phyloP scores from a whole-genome alignment of 1,140 invertebrate genomes.

The Cherax quadricarinatus region DNA sequence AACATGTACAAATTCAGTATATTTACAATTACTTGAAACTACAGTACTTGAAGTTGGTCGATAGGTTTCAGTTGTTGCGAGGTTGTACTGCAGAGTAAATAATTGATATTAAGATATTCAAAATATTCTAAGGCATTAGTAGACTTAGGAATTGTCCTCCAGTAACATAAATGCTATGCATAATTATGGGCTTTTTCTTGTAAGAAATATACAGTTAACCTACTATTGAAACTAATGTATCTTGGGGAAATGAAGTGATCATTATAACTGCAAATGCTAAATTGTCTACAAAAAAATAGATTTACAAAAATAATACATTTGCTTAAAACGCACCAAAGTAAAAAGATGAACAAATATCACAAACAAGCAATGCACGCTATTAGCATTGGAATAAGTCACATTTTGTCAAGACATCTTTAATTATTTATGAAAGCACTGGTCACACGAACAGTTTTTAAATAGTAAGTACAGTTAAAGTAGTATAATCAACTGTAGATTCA shows the following conservation, averaged over 20 bases:
- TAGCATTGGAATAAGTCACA: slow-evolving; percentile 12
- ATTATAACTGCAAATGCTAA: background rate
- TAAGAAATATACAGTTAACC: no score
- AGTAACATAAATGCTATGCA: background rate
- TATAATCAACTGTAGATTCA: slow-evolving; percentile 6
- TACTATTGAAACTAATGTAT: no score
- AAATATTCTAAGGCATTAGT: slow-evolving; percentile 13
- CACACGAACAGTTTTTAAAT: background rate
- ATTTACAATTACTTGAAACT: slow-evolving; percentile 6
- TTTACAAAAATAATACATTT: slow-evolving; percentile 7
- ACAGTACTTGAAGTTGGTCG: background rate
- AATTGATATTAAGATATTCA: slow-evolving; percentile 1
- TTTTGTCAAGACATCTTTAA: slow-evolving; percentile 14
- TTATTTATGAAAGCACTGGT: slow-evolving; percentile 18
- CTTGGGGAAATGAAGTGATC: no score
- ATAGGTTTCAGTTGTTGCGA: background rate
- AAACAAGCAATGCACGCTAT: slow-evolving; percentile 10
- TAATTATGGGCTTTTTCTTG: no score
- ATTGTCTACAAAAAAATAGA: background rate
- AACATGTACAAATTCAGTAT: slow-evolving; percentile 3
- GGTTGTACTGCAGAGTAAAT: slow-evolving; percentile 14
- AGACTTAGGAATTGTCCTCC: background rate
- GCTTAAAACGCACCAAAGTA: background rate
- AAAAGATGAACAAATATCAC: background rate
- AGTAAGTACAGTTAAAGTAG: background rate